A percentile compares a stretch with the other conserved stretches of the same genome.
Evolutionary conservation across 2,113 vertebrate species (phyloP).

Genomic region (Rhipidura dahli): DNA sequence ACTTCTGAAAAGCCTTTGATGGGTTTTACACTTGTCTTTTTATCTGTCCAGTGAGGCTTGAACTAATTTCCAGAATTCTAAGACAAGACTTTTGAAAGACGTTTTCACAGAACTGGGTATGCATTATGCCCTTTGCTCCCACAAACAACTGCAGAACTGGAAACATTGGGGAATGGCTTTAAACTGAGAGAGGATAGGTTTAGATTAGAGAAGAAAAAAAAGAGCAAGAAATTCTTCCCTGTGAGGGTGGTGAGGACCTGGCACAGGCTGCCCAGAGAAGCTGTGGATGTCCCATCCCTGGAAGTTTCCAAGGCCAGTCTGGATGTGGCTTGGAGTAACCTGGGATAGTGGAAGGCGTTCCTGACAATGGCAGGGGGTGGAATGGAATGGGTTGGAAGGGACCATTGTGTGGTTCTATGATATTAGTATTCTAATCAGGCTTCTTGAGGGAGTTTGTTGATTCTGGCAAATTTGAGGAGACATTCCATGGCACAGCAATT

Average conservation of each 20-base stretch:
- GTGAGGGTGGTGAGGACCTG: rapidly evolving
- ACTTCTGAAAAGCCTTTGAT: background rate
- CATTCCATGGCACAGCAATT: background rate
- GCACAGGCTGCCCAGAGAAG: background rate
- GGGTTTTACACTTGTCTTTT: background rate
- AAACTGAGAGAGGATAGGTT: background rate
- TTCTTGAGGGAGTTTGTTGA: background rate
- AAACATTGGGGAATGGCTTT: background rate
- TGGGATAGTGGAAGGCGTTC: background rate
- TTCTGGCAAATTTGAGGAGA: background rate
- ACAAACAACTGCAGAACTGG: background rate
- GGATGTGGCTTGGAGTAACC: rapidly evolving
- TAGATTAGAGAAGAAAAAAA: background rate
- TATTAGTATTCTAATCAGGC: background rate
- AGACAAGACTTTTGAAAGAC: background rate
- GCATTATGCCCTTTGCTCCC: background rate
- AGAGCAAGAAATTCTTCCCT: background rate
- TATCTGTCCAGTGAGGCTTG: background rate
- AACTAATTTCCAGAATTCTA: background rate
- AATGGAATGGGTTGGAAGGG: background rate
- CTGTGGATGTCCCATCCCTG: background rate
- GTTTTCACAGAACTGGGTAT: background rate
- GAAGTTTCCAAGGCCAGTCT: rapidly evolving
- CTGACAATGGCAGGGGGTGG: background rate
- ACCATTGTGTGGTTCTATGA: background rate